Evolutionary conservation across 2,888 invertebrate species (phyloP).

Genomic region (Lasioglossum vierecki): DNA sequence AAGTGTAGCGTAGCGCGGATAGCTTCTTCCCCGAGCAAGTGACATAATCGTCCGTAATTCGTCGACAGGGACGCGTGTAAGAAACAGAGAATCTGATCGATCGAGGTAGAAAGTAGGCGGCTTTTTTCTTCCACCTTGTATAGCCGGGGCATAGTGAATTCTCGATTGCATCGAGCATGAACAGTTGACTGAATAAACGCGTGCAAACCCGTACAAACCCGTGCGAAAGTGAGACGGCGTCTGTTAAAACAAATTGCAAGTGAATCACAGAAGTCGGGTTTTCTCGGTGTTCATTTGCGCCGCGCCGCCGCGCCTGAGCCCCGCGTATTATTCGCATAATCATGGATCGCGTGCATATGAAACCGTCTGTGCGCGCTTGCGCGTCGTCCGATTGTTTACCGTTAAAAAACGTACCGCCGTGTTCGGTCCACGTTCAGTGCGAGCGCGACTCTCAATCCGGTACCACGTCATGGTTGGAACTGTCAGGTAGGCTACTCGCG

Average conservation of each 20-base stretch:
- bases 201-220: not conserved
- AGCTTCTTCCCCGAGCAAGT: not conserved
- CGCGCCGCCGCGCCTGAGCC: not conserved
- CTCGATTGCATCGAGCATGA: not conserved
- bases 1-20: not conserved
- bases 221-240: no score
- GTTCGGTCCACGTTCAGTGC: constrained; percentile 71
- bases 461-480: constrained; percentile 76
- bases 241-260: constrained; percentile 18
- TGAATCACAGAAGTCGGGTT: constrained; percentile 25
- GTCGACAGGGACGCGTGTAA: not conserved
- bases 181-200: not conserved
- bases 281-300: not conserved
- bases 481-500: constrained; percentile 65
- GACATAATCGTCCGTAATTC: not conserved
- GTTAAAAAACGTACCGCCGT: constrained; percentile 68
- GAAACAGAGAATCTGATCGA: not conserved
- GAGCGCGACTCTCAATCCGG: constrained; percentile 72
- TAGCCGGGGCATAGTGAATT: not conserved
- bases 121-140: not conserved
- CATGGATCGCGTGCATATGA: constrained; percentile 41
- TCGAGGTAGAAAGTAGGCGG: not conserved
- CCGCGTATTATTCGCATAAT: constrained; percentile 30
- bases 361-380: constrained; percentile 68
- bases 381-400: constrained; percentile 66